A percentile compares a stretch with the other conserved stretches of the same genome.
phyloP scores from a whole-genome alignment of 2,113 vertebrate species.

The Willisornis vidua region DNA sequence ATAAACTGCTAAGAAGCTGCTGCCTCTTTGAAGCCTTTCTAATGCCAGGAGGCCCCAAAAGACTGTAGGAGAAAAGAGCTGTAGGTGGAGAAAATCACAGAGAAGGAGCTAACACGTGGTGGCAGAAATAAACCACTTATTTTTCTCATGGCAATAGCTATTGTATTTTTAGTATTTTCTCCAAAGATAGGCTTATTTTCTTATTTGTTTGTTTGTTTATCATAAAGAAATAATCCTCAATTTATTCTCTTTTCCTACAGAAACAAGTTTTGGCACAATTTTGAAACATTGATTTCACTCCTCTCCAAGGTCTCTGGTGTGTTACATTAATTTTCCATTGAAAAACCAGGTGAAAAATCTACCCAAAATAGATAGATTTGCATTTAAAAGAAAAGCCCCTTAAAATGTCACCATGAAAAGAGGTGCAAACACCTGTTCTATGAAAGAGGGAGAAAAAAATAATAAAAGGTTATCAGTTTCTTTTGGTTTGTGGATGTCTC shows the following conservation, averaged over 20 bases:
- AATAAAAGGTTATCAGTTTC: not conserved
- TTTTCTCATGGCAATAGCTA: not conserved
- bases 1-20: not conserved
- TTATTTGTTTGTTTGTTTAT: not conserved
- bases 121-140: not conserved
- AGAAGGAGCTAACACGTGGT: not conserved
- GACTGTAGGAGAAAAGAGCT: not conserved
- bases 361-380: not conserved
- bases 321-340: not conserved
- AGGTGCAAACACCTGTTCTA: not conserved
- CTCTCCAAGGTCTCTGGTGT: not conserved
- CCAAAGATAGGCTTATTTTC: rapidly evolving
- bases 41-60: not conserved
- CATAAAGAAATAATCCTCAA: not conserved
- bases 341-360: not conserved
- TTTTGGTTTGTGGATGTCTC: not conserved
- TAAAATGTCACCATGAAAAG: not conserved
- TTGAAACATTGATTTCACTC: not conserved
- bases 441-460: not conserved
- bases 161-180: not conserved
- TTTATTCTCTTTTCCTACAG: not conserved
- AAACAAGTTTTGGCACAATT: not conserved
- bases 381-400: not conserved
- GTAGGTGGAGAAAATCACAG: not conserved
- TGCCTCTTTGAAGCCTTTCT: not conserved